These are phyloP conservation scores for Zygothrica quintamaculata DNA, from an alignment of 2,888 invertebrate species.

Conservation along the genomic window DNA sequence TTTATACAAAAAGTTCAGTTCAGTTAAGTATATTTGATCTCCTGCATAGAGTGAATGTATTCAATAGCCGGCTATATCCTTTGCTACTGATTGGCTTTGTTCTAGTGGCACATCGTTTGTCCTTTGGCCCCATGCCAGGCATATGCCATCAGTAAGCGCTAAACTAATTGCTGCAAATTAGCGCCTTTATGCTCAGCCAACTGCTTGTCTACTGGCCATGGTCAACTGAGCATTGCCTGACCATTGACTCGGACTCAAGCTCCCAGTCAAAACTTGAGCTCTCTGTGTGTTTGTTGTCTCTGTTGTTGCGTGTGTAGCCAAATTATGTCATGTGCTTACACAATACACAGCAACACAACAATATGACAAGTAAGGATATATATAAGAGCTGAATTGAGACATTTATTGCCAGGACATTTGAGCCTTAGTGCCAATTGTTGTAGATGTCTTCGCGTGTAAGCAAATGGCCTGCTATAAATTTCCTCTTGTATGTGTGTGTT, in stretches of 20 bases:
- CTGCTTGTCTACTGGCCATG: conserved; percentile 35
- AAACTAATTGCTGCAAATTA: conserved; percentile 77
- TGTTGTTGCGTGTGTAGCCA: conserved; percentile 57
- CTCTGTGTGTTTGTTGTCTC: neutral
- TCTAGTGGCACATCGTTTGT: conserved; percentile 41
- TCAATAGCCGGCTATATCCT: neutral
- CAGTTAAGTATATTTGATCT: no score
- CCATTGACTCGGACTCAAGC: conserved; percentile 25
- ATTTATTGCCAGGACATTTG: conserved; percentile 30
- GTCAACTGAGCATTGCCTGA: conserved; percentile 38
- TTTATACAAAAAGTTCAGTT: no score
- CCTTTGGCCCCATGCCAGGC: conserved; percentile 6
- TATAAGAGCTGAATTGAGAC: conserved; percentile 21
- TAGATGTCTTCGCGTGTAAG: conserved; percentile 13
- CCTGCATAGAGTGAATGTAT: neutral
- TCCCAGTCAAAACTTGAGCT: neutral
- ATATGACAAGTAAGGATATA: conserved; percentile 24
- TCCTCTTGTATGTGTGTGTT: neutral
- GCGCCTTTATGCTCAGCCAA: conserved; percentile 68
- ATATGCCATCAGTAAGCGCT: conserved; percentile 27
- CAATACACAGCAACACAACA: conserved; percentile 46
- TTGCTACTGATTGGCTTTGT: neutral
- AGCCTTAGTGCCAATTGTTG: conserved; percentile 18
- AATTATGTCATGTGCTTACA: conserved; percentile 43
- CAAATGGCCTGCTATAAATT: conserved; percentile 1